These are phyloP conservation scores for Hypanus sabinus DNA, from an alignment of 2,113 vertebrate species.

Conservation along the genomic window DNA sequence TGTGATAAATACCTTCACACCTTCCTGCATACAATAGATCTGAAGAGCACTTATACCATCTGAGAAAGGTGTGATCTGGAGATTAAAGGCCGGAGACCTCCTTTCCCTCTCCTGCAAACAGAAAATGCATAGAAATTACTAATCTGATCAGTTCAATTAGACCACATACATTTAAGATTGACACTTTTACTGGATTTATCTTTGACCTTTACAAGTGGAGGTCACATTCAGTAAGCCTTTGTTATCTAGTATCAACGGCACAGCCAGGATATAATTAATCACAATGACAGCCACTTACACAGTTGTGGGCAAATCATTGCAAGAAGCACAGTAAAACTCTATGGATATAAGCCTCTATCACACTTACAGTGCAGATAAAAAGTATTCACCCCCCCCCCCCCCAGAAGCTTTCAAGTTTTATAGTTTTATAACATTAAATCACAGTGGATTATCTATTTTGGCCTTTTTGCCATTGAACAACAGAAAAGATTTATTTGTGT, in stretches of 20 bases:
- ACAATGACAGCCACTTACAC: background rate
- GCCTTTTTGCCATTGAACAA: no score
- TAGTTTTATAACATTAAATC: no score
- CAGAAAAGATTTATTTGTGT: no score
- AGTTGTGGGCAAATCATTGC: background rate
- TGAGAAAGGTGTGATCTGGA: slow-evolving; percentile 92
- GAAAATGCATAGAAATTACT: slow-evolving; percentile 29
- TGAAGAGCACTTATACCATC: slow-evolving; percentile 95
- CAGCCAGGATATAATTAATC: background rate
- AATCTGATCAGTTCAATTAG: background rate
- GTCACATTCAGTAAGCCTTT: background rate
- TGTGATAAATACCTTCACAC: slow-evolving; percentile 76
- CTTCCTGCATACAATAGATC: slow-evolving; percentile 98
- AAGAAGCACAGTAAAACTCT: background rate
- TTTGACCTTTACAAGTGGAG: background rate
- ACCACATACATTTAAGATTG: background rate
- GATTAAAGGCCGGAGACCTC: slow-evolving; percentile 88
- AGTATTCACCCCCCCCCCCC: no score
- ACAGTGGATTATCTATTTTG: no score
- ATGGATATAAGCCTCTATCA: background rate
- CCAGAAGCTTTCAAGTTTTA: no score
- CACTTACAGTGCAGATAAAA: no score
- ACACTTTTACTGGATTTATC: background rate
- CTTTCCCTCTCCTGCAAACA: slow-evolving; percentile 82
- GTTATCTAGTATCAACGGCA: background rate